Conservation (phyloP, 2,113 vertebrate genomes). For the Melospiza georgiana region DNA sequence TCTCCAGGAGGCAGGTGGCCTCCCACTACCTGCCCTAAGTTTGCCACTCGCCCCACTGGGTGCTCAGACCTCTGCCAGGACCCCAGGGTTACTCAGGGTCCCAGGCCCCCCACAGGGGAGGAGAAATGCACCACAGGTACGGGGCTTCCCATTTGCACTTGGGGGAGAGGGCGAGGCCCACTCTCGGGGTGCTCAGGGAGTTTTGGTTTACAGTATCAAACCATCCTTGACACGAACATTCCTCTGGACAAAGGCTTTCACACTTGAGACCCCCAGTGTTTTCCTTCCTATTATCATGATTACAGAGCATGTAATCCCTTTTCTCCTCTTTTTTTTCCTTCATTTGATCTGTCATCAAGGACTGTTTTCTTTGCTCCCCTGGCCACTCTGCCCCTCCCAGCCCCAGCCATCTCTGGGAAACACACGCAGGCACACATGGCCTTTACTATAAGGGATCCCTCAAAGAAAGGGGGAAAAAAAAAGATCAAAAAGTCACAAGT, state of each 20-base stretch:
- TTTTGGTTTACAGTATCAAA: conserved; percentile 38
- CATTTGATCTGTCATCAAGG: conserved; percentile 78
- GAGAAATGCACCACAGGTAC: not conserved
- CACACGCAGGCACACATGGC: conserved; percentile 16
- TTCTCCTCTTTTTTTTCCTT: conserved; percentile 60
- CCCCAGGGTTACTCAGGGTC: not conserved
- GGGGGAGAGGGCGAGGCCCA: not conserved
- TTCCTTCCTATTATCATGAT: conserved; percentile 70
- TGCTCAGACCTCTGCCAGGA: not conserved
- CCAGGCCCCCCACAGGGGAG: accelerated
- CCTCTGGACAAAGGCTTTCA: conserved; percentile 54
- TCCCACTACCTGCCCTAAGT: accelerated
- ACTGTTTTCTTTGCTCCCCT: conserved; percentile 71
- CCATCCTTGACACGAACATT: not conserved
- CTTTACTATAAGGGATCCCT: conserved; percentile 65
- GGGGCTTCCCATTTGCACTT: not conserved
- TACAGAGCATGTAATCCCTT: conserved; percentile 70
- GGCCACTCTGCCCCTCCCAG: not conserved
- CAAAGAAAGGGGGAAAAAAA: conserved; percentile 46
- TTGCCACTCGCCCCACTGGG: not conserved
- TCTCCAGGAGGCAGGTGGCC: accelerated
- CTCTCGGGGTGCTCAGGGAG: not conserved
- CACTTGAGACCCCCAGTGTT: conserved; percentile 59
- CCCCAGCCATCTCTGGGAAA: not conserved
- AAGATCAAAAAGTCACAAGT: conserved; percentile 79